Base-by-base conservation (phyloP, 2,113 vertebrate species). In the Baryphthengus martii region DNA sequence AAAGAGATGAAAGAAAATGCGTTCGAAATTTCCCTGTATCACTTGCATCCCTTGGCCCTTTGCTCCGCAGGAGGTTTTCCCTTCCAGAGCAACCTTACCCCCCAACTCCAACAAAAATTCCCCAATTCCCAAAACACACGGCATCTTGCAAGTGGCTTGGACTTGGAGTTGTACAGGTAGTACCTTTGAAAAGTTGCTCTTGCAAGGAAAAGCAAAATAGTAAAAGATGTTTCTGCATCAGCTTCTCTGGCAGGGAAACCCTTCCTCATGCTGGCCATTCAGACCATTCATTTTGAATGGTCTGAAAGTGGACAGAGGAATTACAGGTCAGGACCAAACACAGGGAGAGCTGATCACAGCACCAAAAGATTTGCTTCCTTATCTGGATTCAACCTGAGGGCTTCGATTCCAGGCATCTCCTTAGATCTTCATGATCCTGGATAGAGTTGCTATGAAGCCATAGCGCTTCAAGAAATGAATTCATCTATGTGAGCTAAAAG, bases 1-100 rank as follows among this genome's bases (percentile, higher is more conserved):
- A 3, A 56, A 87, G 89, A 58, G 15, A 28, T 39, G 55, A 93
- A 95, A 88, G 81, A 96, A 97, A 83, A 95, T 85, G 25, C 44
- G 78, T 76, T 63, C 4, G 13, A 80, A 76, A 93, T 78, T 66
- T 95, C 77, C 39, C 77, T 29, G 3, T 83, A 62, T 71, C 62
- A 4, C 42, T 89, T 62, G 28, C n/a, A 67, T 63, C 45, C 45
- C 24, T 44, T 53, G n/a, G 49, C 21, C 35, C 26, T 88, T 78
- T 83, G 42, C 19, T 79, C 37, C 59, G 39, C 37, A 66, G 17
- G 68, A 65, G 44, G 66, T 31, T 62, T 59, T 66, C n/a, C 18
- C 35, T 82, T 77, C 68, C 76, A 87, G 28, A 88, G 7, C 35
- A 65, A 59, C 35, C 28, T 52, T 77, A 62, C 2, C 10, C 25